These are phyloP conservation scores for Torymus auratus DNA, from an alignment of 2,888 invertebrate genomes.

Conservation along the genomic window DNA sequence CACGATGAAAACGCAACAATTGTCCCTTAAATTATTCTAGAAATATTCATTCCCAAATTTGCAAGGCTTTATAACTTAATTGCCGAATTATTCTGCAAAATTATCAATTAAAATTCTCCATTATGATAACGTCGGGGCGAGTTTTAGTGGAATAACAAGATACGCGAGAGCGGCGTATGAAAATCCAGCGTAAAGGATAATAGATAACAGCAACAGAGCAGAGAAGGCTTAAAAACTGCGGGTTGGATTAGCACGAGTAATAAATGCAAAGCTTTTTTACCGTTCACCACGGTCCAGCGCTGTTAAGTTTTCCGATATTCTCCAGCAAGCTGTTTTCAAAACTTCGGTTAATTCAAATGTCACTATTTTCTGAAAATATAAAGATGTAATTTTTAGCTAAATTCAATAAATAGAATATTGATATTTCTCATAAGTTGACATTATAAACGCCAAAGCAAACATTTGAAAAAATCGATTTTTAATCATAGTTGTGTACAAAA, in stretches of 20 bases:
- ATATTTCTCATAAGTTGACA: too few relatives aligned
- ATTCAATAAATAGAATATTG: too few relatives aligned
- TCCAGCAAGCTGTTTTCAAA: too few relatives aligned
- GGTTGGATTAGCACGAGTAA: neutral
- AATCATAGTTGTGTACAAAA: too few relatives aligned
- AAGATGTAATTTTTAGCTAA: too few relatives aligned
- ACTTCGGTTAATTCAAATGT: too few relatives aligned
- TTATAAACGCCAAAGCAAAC: too few relatives aligned
- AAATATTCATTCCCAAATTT: too few relatives aligned
- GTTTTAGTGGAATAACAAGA: slow-evolving; percentile 28
- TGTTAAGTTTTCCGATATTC: neutral
- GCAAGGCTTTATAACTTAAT: neutral
- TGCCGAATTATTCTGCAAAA: neutral
- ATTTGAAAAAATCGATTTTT: too few relatives aligned
- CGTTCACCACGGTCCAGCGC: neutral
- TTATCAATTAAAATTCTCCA: neutral
- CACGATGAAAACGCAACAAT: too few relatives aligned
- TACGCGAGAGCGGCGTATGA: neutral
- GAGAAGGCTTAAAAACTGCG: slow-evolving; percentile 11
- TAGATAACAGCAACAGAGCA: slow-evolving; percentile 18
- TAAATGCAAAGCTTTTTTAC: slow-evolving; percentile 9
- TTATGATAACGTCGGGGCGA: neutral
- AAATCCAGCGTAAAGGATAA: slow-evolving; percentile 25
- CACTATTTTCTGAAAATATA: too few relatives aligned
- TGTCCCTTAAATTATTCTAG: too few relatives aligned